Percentiles rank a stretch among this genome's conserved stretches.
Evolutionary conservation across 2,797 vertebrate genomes (phyloP).

Genomic region (Ara ararauna): DNA sequence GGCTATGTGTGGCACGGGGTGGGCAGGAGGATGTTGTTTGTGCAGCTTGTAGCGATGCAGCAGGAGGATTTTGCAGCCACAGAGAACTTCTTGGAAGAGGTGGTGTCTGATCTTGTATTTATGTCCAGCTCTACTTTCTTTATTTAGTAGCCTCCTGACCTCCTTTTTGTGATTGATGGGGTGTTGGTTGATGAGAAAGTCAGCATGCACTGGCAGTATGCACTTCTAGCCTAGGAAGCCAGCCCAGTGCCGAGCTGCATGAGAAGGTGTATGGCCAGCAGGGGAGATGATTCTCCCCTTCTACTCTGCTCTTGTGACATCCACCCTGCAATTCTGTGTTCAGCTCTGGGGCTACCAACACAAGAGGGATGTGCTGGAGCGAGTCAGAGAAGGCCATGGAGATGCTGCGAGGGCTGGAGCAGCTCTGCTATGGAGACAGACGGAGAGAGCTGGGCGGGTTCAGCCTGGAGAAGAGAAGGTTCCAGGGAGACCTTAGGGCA

Average conservation of each 20-base stretch:
- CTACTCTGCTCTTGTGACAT: not conserved
- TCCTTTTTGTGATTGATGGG: not conserved
- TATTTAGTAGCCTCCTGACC: not conserved
- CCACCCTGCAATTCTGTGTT: not conserved
- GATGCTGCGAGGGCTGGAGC: not conserved
- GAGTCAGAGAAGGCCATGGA: not conserved
- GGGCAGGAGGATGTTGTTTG: accelerated
- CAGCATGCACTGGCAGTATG: not conserved
- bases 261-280: not conserved
- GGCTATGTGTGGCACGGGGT: accelerated
- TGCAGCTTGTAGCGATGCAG: not conserved
- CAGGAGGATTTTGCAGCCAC: not conserved
- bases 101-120: not conserved
- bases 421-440: not conserved
- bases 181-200: not conserved
- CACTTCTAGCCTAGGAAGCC: not conserved
- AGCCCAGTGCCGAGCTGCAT: not conserved
- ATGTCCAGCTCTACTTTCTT: not conserved
- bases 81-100: not conserved
- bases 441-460: not conserved
- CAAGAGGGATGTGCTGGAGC: not conserved
- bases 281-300: not conserved
- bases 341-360: not conserved
- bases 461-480: not conserved
- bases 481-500: not conserved